Conservation (phyloP, 2,113 vertebrate genomes). For the Leucoraja erinaceus region DNA sequence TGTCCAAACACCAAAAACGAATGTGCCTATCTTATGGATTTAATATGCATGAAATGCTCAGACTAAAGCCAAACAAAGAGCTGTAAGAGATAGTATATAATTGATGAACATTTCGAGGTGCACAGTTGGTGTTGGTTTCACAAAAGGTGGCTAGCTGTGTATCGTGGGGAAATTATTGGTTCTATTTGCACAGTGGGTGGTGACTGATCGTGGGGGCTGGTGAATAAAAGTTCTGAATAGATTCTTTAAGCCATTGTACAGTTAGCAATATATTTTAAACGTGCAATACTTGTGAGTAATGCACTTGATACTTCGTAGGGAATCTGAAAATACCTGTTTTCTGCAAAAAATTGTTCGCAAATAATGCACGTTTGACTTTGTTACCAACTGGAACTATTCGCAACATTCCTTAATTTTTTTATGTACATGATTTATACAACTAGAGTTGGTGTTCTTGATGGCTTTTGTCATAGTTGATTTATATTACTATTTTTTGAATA, state of each 20-base stretch:
- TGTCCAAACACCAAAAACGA: conserved; percentile 39
- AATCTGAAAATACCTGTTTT: neutral
- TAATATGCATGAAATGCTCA: conserved; percentile 26
- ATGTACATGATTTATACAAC: neutral
- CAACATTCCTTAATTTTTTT: conserved; percentile 24
- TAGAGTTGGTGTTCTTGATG: neutral
- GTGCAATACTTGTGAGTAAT: conserved; percentile 8
- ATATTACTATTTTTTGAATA: conserved; percentile 12
- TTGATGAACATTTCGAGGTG: neutral
- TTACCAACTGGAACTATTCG: neutral
- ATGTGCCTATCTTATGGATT: conserved; percentile 40
- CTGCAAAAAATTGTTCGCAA: neutral
- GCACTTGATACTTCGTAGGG: conserved; percentile 3
- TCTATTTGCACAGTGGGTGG: conserved; percentile 27
- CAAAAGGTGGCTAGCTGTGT: neutral
- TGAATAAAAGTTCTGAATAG: neutral
- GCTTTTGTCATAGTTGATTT: conserved; percentile 30
- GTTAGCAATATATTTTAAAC: neutral
- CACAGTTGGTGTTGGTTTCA: neutral
- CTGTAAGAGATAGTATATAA: neutral
- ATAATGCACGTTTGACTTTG: neutral
- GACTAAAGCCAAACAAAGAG: conserved; percentile 41
- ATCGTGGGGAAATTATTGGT: neutral
- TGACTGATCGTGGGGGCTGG: too few species aligned
- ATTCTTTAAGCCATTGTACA: neutral